Percentiles rank a stretch among this genome's conserved stretches.
phyloP scores from a whole-genome alignment of 2,888 invertebrate genomes.

The Suillia variegata region DNA sequence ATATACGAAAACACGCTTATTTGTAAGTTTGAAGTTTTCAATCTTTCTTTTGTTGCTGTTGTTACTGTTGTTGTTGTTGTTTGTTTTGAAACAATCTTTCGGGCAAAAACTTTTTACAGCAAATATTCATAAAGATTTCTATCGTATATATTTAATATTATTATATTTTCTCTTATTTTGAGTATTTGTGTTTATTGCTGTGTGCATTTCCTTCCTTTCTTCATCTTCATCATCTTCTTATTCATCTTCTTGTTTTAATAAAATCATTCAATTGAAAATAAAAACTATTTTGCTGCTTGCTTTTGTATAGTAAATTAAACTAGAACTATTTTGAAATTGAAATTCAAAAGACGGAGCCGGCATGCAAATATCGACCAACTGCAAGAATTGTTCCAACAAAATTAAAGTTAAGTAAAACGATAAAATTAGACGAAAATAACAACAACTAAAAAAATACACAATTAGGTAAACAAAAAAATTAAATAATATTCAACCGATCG shows the following conservation, averaged over 20 bases:
- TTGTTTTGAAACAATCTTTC: constrained; percentile 16
- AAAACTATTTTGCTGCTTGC: constrained; percentile 10
- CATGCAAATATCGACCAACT: constrained; percentile 64
- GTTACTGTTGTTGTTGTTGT: constrained; percentile 9
- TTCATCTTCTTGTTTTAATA: constrained; percentile 25
- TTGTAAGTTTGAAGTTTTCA: constrained; percentile 22
- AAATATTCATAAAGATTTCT: constrained; percentile 19
- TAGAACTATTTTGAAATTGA: constrained; percentile 26
- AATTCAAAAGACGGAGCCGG: constrained; percentile 63
- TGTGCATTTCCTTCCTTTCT: neutral
- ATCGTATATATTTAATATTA: constrained; percentile 10
- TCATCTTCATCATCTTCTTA: constrained; percentile 11
- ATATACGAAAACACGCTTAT: constrained; percentile 13
- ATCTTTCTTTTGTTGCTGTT: constrained; percentile 12
- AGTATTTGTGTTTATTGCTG: constrained; percentile 15
- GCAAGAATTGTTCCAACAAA: constrained; percentile 57
- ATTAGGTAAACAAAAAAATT: too few relatives aligned
- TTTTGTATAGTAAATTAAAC: constrained; percentile 20
- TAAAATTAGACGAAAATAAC: constrained; percentile 12
- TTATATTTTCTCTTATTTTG: neutral
- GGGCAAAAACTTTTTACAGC: constrained; percentile 26
- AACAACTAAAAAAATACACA: constrained; percentile 25
- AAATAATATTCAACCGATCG: too few relatives aligned
- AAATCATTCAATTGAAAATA: constrained; percentile 5
- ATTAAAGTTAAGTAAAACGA: too few relatives aligned